Base-by-base conservation (phyloP, 2,888 invertebrate genomes). In the Dynastes maya region DNA sequence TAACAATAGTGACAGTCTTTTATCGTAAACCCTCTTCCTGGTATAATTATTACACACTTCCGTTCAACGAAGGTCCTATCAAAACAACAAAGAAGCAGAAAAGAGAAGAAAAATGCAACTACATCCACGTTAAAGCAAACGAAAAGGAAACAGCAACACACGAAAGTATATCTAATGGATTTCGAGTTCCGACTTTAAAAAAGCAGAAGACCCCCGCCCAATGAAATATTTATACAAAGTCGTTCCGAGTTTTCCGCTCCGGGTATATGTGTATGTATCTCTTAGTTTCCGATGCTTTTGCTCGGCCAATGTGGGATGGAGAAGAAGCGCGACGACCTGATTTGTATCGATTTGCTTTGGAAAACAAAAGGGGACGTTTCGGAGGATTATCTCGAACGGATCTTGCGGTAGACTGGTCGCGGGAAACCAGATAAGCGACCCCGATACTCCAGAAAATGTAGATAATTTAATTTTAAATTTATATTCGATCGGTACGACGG, bases 401-500 rank as follows among this genome's bases (percentile, higher is more conserved):
- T 74, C 72, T 27, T 74, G 72, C 61, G 72, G 72, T 74, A 61
- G 72, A 74, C 61, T 74, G 61, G 72, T 61, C 61, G 40, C 72
- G 45, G 61, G 61, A 49, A 74, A 61, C 72, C 27, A 74, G 72
- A 74, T 74, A 74, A 74, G 61, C 58, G 29, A 27, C 27, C 40
- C 61, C 16, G 72, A 74, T 74, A 74, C 72, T 22, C 13, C 61
- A 37, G 72, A 61, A 74, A 61, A 61, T 40, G 72, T 74, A 61
- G 72, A 61, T 74, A 61, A 74, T 74, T 74, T 74, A 74, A 74
- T 74, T 61, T 74, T 74, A 61, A 74, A 74, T 74, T 74, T 74
- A 74, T 71, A 71, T 71, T 71, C 58, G 71, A 71, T 71, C 32
- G 55, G 55, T 2, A 9, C 11, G 22, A 4, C n/a, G 16, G 40